Evolutionary conservation across 1,140 invertebrate genomes (phyloP).

Genomic region (Mercenaria mercenaria): DNA sequence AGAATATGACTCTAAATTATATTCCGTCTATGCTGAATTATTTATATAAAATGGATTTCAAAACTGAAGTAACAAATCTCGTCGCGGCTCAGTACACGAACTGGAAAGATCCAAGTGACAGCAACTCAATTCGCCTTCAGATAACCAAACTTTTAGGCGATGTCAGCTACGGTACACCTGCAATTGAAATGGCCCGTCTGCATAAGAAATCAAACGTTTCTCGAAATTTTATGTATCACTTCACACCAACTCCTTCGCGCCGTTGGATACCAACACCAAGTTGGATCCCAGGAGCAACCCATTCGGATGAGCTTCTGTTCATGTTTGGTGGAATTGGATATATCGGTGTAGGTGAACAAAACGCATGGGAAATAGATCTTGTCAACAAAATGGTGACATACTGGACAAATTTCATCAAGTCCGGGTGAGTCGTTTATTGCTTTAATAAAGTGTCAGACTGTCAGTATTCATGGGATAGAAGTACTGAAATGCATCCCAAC

Average conservation of each 20-base stretch:
- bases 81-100: constrained; percentile 15
- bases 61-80: background rate
- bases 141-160: background rate
- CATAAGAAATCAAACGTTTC: background rate
- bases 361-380: background rate
- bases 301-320: background rate
- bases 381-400: constrained; percentile 6
- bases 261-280: background rate
- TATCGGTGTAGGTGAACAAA: background rate
- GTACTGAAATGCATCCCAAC: too few species aligned
- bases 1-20: background rate
- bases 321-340: background rate
- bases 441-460: too few species aligned
- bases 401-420: constrained; percentile 28
- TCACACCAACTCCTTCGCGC: background rate
- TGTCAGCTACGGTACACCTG: background rate
- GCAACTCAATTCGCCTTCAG: background rate
- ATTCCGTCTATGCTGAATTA: background rate
- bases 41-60: background rate
- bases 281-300: background rate
- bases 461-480: too few species aligned
- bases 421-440: background rate
- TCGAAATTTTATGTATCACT: background rate
- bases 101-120: constrained; percentile 1
- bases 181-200: background rate